Base-by-base conservation (phyloP, 2,113 vertebrate species). In the Balaeniceps rex region DNA sequence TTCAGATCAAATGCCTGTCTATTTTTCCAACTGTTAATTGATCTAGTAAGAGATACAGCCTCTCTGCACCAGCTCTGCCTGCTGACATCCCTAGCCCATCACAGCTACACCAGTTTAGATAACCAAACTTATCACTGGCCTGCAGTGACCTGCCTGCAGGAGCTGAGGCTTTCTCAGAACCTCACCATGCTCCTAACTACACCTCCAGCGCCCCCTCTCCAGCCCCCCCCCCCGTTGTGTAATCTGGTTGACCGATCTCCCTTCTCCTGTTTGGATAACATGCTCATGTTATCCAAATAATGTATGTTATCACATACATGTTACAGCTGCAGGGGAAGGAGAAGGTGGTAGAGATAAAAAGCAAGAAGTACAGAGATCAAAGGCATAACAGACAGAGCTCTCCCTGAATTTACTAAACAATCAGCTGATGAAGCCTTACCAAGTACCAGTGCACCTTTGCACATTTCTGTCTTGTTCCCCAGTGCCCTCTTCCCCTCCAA, bases 161-260 rank as follows among this genome's bases (percentile, higher is more conserved):
- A 83, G 34, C 31, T 15, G 22, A 81, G 42, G 60, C 24, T 72
- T 84, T 64, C 74, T 65, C 78, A 76, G 26, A 34, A 12, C 17
- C 42, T 63, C 52, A 11, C 28, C 28, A 5, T 42, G 51, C 31
- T 88, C 58, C 60, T 24, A 42, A 7, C 34, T 38, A 26, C 29
- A 69, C 11, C 19, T 83, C n/a, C 60, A 46, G 16, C 0, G 1
- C 3, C 14, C 29, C 9, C 19, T 60, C 51, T 57, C 25, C 77
- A 76, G 38, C 19, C 26, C 40, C 19, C 44, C 19, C 26, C 40
- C 19, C 44, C 0, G 0, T 14, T 44, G 19, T 25, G 44, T 33
- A 26, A 61, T 24, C 54, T 36, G 24, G 16, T 38, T 93, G 70
- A 51, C 40, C 29, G 49, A 49, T 69, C 22, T 46, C 58, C 36